Conservation (phyloP, 2,113 vertebrate species). For the Sceloporus undulatus region DNA sequence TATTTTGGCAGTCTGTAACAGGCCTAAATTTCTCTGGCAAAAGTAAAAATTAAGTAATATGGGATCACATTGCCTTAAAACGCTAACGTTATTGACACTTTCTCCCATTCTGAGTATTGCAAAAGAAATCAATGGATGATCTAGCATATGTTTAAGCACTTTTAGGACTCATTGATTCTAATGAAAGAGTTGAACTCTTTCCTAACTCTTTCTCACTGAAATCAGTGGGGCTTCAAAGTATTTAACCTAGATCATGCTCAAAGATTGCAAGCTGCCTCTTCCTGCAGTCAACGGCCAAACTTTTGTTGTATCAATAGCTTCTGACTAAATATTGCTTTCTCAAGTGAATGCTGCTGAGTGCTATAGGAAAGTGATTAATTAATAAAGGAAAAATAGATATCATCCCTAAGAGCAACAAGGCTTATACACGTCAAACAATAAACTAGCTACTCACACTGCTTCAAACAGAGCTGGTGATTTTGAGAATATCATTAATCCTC, state of each 20-base stretch:
- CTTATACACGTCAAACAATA: not conserved
- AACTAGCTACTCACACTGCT: not conserved
- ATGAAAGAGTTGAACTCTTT: not conserved
- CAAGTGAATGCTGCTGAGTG: not conserved
- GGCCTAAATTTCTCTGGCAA: slow-evolving; percentile 33
- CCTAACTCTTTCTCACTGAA: slow-evolving; percentile 6
- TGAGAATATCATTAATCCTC: not conserved
- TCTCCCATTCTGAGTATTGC: not conserved
- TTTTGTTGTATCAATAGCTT: slow-evolving; percentile 23
- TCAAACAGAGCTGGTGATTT: not conserved
- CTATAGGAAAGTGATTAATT: slow-evolving; percentile 22
- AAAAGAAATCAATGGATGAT: not conserved
- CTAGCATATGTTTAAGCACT: not conserved
- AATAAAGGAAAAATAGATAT: not conserved
- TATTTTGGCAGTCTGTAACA: too few species aligned
- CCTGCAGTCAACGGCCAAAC: not conserved
- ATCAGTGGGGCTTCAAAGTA: slow-evolving; percentile 21
- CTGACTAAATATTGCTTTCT: not conserved
- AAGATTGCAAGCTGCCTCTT: not conserved
- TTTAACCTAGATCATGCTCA: slow-evolving; percentile 17
- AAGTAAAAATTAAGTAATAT: slow-evolving; percentile 23
- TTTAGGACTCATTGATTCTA: slow-evolving; percentile 17
- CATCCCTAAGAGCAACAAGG: fast-evolving
- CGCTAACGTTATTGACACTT: not conserved
- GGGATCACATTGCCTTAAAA: slow-evolving; percentile 16